Evolutionary conservation across 1,140 invertebrate species (phyloP), one percentile per base, ranked within the genome.

Genomic region (Dryas iulia): DNA sequence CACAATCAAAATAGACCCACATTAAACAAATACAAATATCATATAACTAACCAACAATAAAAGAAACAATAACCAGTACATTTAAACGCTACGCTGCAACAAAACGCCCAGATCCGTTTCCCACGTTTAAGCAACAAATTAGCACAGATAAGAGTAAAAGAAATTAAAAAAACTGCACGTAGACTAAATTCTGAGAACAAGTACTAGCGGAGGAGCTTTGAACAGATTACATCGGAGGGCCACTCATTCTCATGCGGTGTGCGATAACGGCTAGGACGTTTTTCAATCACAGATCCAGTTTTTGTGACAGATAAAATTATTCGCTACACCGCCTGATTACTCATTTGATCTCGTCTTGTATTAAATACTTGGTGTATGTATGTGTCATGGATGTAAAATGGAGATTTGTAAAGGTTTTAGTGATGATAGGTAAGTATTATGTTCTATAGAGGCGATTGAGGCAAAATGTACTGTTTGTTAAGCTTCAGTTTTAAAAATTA

Each of bases 141-240:
- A 47, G 39, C 39, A 47, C 39, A 47, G 39, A 47, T 47, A 47
- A 47, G 39, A 47, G 39, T 14, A 63, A 11, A 63, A 63, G 56
- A n/a, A 47, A 63, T 59, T 66, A 28, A 59, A 66, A 58, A 78
- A 71, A 68, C 57, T 69, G 52, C 59, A 65, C 64, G 66, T 68
- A 69, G 59, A 71, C 62, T 62, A 72, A 71, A 67, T 66, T 74
- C 69, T 75, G 39, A 69, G 67, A 83, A 77, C 75, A 74, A 82
- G 61, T 63, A 63, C 59, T 62, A 62, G 59, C 74, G 30, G 73
- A 62, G 71, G 56, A 78, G 73, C 77, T 84, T 73, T 73, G 74
- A 76, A 54, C 69, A 79, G 79, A 84, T 87, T 81, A 83, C 75
- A 87, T 87, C 81, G 81, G 79, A 79, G 79, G 77, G 70, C 71